Evolutionary conservation across 2,888 invertebrate species (phyloP).

Genomic region (Drosophila colorata): DNA sequence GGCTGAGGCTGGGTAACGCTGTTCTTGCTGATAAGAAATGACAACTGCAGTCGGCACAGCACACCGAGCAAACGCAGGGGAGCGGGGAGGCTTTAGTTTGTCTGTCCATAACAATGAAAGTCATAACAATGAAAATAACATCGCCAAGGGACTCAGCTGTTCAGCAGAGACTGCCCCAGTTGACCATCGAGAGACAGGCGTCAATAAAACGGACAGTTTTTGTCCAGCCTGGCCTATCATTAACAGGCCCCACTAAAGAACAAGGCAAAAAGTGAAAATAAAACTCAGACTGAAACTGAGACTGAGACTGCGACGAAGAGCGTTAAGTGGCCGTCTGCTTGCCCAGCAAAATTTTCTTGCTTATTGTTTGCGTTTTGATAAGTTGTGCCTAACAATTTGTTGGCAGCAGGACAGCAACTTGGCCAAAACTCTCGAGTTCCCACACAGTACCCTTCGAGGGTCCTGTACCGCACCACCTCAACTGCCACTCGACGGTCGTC

Average conservation of each 20-base stretch:
- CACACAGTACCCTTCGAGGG: background rate
- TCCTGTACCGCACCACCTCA: no score
- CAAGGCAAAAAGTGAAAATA: background rate
- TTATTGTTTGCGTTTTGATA: constrained; percentile 57
- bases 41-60: constrained; percentile 55
- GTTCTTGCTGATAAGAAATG: constrained; percentile 52
- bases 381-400: constrained; percentile 44
- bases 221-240: constrained; percentile 27
- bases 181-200: constrained; percentile 42
- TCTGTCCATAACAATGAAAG: constrained; percentile 57
- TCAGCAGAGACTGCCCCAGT: constrained; percentile 1
- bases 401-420: constrained; percentile 7
- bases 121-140: constrained; percentile 53
- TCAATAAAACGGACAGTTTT: constrained; percentile 50
- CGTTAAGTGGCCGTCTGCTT: constrained; percentile 47
- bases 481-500: no score
- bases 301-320: constrained; percentile 1
- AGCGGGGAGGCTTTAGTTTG: constrained; percentile 18
- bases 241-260: constrained; percentile 23
- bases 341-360: constrained; percentile 25
- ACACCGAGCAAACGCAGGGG: background rate
- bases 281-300: constrained; percentile 8
- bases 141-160: constrained; percentile 18
- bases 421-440: constrained; percentile 9
- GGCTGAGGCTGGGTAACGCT: constrained; percentile 4